Percentiles rank a stretch among this genome's conserved stretches.
phyloP scores from a whole-genome alignment of 2,888 invertebrate species.

The Spodoptera littoralis region DNA sequence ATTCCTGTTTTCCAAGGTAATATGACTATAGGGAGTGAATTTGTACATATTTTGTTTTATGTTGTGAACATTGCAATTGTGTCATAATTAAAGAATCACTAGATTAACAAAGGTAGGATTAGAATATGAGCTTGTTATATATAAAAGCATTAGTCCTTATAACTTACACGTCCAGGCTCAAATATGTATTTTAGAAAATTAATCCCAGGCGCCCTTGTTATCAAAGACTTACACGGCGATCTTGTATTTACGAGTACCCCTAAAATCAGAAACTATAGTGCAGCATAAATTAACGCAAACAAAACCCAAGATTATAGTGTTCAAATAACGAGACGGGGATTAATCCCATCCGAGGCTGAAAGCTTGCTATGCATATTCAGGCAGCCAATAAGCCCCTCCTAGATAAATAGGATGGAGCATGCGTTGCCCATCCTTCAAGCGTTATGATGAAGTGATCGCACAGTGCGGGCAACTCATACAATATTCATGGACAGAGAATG shows the following conservation, averaged over 20 bases:
- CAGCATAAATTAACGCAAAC: conserved; percentile 44
- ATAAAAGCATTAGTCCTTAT: too few species aligned
- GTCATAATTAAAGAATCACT: too few species aligned
- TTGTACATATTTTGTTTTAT: too few species aligned
- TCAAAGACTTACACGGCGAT: conserved; percentile 2
- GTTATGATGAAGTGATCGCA: conserved; percentile 81
- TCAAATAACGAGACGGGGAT: conserved; percentile 54
- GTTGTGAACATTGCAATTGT: too few species aligned
- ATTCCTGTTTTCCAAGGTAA: too few species aligned
- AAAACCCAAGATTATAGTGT: conserved; percentile 53
- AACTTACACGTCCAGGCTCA: too few species aligned
- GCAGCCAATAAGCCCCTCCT: conserved; percentile 65
- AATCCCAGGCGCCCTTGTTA: not conserved
- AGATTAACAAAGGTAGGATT: too few species aligned
- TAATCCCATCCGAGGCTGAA: conserved; percentile 55
- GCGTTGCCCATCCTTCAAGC: conserved; percentile 65
- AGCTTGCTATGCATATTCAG: conserved; percentile 68
- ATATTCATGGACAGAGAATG: conserved; percentile 80
- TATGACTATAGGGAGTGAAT: too few species aligned
- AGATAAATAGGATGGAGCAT: conserved; percentile 71
- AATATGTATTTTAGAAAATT: too few species aligned
- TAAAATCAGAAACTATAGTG: conserved; percentile 14
- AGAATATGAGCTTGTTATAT: too few species aligned
- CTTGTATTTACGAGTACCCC: not conserved
- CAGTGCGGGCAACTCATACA: conserved; percentile 73